Evolutionary conservation across 1,140 invertebrate genomes (phyloP), one percentile per base, ranked within the genome.

Genomic region (Diabrotica virgifera): DNA sequence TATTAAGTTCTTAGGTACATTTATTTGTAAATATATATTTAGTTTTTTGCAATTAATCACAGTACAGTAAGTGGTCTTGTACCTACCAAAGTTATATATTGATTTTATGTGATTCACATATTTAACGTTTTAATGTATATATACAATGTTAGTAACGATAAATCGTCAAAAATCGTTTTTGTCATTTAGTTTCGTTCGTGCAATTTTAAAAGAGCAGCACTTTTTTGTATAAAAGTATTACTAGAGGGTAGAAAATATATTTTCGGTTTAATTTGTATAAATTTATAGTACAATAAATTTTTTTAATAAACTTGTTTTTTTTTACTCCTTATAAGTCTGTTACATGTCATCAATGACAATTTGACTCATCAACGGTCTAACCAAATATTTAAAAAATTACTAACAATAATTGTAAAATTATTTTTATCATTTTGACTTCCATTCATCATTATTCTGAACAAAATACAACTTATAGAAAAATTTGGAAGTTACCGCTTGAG

Each of bases 241-340:
- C 40, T 60, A 60, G 59, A 12, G 14, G 40, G 46, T 60, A 60
- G 59, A 35, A 60, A 60, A 36, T 60, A 60, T 60, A 60, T 60
- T 60, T 60, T 60, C 50, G 40, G 59, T 60, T 60, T 60, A 60
- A 50, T 60, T 60, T 60, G 59, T 60, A 60, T 60, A 60, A 51
- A 60, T 60, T 60, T 60, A 60, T 60, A 60, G 59, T 24, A 60
- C 37, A 60, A 60, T 60, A 60, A 60, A 60, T 60, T 60, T 58
- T 60, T 60, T 35, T 50, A 60, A 40, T 51, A 36, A 60, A 60
- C 1, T 1, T 24, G 24, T 24, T 24, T 24, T 24, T 24, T 24
- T 4, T 24, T 4, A 24, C 24, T 24, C 24, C 4, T 24, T 24
- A 2, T 24, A 24, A 24, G 24, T 24, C 24, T 24, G 24, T 24